These are phyloP conservation scores for Symphodus melops DNA, from an alignment of 2,113 vertebrate species.

Conservation along the genomic window DNA sequence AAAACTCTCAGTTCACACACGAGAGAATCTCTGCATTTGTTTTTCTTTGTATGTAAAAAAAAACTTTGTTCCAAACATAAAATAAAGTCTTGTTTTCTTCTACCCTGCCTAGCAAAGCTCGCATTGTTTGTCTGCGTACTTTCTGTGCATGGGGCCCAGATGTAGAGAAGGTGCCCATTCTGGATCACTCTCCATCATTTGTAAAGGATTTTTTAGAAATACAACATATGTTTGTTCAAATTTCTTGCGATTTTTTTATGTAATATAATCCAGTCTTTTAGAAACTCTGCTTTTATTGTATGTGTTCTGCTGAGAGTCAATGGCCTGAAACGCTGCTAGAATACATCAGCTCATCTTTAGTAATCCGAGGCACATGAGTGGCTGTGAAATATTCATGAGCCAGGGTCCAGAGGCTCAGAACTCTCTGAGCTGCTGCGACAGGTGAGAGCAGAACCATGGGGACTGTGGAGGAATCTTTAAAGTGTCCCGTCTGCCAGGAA, in stretches of 20 bases:
- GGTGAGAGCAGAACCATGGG: constrained; percentile 65
- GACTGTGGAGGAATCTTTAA: constrained; percentile 60
- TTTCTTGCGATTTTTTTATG: neutral
- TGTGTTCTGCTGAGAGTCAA: constrained; percentile 1
- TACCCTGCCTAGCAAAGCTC: too few relatives aligned
- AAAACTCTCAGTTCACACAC: too few relatives aligned
- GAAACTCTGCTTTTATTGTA: constrained; percentile 19
- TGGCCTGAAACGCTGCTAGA: constrained; percentile 32
- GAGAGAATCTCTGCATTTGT: too few relatives aligned
- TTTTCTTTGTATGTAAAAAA: too few relatives aligned
- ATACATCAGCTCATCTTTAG: constrained; percentile 54
- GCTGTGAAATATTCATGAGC: constrained; percentile 76
- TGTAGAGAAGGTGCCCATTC: too few relatives aligned
- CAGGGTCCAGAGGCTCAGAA: constrained; percentile 26
- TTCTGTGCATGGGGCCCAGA: too few relatives aligned
- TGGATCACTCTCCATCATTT: too few relatives aligned
- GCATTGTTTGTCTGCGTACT: too few relatives aligned
- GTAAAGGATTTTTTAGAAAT: too few relatives aligned
- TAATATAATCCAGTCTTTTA: constrained; percentile 8
- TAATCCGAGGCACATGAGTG: constrained; percentile 61
- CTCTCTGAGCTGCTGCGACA: constrained; percentile 25
- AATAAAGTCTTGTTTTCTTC: too few relatives aligned
- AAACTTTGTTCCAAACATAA: too few relatives aligned
- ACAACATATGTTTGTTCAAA: neutral
- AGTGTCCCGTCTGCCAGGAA: constrained; percentile 81